Evolutionary conservation across 1,140 invertebrate species (phyloP).

Genomic region (Leptonema lineaticorne): DNA sequence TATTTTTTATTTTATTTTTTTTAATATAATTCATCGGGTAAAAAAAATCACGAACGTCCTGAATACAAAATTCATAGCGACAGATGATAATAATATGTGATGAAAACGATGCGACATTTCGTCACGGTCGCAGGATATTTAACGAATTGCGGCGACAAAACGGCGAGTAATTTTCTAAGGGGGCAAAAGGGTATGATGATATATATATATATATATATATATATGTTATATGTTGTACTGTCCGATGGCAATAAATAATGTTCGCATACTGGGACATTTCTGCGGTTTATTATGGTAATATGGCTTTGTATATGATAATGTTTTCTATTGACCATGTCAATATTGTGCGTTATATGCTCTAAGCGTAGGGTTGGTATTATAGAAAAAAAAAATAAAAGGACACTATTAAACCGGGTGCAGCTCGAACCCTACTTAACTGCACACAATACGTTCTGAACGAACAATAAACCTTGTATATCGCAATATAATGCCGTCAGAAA

Average conservation of each 20-base stretch:
- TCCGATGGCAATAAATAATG: conserved; percentile 27
- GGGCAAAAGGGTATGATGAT: conserved; percentile 20
- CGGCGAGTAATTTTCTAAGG: conserved; percentile 2
- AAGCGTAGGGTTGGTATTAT: background rate
- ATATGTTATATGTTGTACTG: too few species aligned
- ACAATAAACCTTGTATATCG: too few species aligned
- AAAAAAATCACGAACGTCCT: background rate
- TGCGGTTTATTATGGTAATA: conserved; percentile 34
- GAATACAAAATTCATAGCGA: background rate
- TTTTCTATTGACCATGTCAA: conserved; percentile 32
- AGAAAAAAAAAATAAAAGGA: too few species aligned
- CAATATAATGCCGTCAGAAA: too few species aligned
- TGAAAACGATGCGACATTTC: background rate
- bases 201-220: too few species aligned
- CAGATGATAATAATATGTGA: background rate
- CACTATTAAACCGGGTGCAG: background rate
- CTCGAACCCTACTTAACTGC: too few species aligned
- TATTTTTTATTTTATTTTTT: too few species aligned
- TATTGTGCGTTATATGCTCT: conserved; percentile 16
- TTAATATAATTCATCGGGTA: background rate
- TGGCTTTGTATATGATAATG: conserved; percentile 23
- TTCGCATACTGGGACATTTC: conserved; percentile 18
- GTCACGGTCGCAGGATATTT: background rate
- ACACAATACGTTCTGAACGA: background rate
- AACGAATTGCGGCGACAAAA: conserved; percentile 4